Percentiles rank a stretch among this genome's conserved stretches.
Conservation (phyloP, 2,113 vertebrate species). For the Silurus asotus region DNA sequence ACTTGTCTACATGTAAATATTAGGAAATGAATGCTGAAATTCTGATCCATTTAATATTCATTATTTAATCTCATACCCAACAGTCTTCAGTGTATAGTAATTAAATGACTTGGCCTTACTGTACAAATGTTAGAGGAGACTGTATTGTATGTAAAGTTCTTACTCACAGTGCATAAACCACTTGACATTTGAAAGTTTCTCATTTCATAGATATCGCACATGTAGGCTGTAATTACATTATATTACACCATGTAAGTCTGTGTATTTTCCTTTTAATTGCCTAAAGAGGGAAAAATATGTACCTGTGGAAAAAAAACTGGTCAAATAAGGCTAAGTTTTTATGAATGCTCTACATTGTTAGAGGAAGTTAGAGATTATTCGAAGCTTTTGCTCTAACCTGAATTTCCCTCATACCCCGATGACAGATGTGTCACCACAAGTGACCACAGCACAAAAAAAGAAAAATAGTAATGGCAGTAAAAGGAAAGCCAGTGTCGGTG, state of each 20-base stretch:
- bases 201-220: neutral
- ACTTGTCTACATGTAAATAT: neutral
- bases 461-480: slow-evolving; percentile 11
- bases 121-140: neutral
- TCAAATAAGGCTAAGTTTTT: neutral
- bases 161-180: neutral
- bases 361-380: neutral
- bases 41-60: neutral
- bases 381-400: slow-evolving; percentile 35
- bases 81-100: neutral
- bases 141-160: neutral
- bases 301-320: neutral
- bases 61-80: neutral
- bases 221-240: neutral
- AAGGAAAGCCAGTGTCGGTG: slow-evolving; percentile 26
- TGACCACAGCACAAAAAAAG: neutral
- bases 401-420: slow-evolving; percentile 21
- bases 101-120: neutral
- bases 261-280: neutral
- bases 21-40: neutral
- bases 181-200: neutral
- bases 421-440: slow-evolving; percentile 47
- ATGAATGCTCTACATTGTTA: neutral
- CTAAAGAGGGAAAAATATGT: neutral
- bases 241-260: neutral